A percentile compares a stretch with the other conserved stretches of the same genome.
phyloP scores from a whole-genome alignment of 2,113 vertebrate genomes.

The Hippoglossus stenolepis region DNA sequence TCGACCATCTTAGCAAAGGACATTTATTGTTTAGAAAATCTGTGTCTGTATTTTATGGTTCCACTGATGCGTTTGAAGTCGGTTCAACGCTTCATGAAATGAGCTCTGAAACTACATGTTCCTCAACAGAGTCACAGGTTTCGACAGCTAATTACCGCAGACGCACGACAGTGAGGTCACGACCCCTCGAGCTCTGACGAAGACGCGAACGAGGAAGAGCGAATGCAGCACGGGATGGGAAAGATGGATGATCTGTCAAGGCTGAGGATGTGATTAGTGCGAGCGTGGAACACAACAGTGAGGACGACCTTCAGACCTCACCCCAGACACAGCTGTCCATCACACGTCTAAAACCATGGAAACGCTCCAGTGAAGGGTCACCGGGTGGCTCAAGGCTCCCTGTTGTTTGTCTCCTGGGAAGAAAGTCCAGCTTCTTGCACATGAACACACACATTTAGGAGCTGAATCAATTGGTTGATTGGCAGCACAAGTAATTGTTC shows the following conservation, averaged over 20 bases:
- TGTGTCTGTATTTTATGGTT: neutral
- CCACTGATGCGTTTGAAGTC: neutral
- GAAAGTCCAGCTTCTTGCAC: conserved; percentile 7
- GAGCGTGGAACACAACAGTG: conserved; percentile 34
- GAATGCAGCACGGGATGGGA: conserved; percentile 7
- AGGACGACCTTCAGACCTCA: conserved; percentile 50
- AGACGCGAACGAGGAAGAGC: neutral
- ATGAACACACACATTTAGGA: neutral
- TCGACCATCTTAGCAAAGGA: neutral
- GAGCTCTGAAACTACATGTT: neutral
- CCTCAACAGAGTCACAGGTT: neutral
- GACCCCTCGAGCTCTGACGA: conserved; percentile 12
- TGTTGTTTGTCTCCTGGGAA: neutral
- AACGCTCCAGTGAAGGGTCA: conserved; percentile 32
- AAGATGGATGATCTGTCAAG: conserved; percentile 46
- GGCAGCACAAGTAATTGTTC: neutral
- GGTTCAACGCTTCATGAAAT: neutral
- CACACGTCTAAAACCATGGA: conserved; percentile 42
- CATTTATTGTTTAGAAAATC: no score
- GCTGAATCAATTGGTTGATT: neutral
- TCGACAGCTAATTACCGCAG: neutral
- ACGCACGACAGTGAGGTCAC: neutral
- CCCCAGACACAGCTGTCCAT: conserved; percentile 58
- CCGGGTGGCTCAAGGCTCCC: neutral
- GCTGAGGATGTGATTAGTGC: conserved; percentile 53